These are phyloP conservation scores for Phalacrocorax brasilianus DNA, from an alignment of 2,113 vertebrate genomes.

Conservation along the genomic window DNA sequence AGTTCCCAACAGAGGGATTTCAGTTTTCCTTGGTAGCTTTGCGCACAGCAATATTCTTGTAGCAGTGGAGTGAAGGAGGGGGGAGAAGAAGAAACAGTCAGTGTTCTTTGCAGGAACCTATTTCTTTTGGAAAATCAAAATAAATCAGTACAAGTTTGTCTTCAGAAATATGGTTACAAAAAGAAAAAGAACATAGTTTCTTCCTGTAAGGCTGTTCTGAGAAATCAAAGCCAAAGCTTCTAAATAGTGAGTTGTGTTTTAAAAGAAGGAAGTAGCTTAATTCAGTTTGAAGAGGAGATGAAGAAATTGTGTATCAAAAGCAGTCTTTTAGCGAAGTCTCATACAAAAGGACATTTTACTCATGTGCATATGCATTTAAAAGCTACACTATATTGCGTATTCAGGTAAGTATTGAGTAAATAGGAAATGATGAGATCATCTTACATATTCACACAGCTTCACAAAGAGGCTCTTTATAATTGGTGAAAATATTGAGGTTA, in stretches of 20 bases:
- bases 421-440: conserved; percentile 80
- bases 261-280: conserved; percentile 74
- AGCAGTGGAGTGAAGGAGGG: not conserved
- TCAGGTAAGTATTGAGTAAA: conserved; percentile 80
- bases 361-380: conserved; percentile 73
- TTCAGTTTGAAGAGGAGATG: conserved; percentile 73
- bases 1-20: conserved; percentile 65
- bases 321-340: conserved; percentile 66
- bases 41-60: conserved; percentile 53
- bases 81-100: conserved; percentile 65
- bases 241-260: conserved; percentile 74
- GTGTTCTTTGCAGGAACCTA: conserved; percentile 65
- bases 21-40: conserved; percentile 63
- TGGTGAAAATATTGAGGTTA: conserved; percentile 48
- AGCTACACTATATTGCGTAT: conserved; percentile 72
- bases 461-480: conserved; percentile 76
- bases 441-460: conserved; percentile 70
- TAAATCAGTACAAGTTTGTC: conserved; percentile 74
- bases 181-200: conserved; percentile 70
- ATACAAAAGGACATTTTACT: conserved; percentile 76
- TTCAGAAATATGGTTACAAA: conserved; percentile 74
- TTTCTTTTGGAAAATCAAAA: conserved; percentile 74
- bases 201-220: conserved; percentile 69
- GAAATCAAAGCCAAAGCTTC: conserved; percentile 76
- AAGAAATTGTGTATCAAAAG: conserved; percentile 74